Evolutionary conservation across 1,140 invertebrate genomes (phyloP).

Genomic region (Drosophila repleta): DNA sequence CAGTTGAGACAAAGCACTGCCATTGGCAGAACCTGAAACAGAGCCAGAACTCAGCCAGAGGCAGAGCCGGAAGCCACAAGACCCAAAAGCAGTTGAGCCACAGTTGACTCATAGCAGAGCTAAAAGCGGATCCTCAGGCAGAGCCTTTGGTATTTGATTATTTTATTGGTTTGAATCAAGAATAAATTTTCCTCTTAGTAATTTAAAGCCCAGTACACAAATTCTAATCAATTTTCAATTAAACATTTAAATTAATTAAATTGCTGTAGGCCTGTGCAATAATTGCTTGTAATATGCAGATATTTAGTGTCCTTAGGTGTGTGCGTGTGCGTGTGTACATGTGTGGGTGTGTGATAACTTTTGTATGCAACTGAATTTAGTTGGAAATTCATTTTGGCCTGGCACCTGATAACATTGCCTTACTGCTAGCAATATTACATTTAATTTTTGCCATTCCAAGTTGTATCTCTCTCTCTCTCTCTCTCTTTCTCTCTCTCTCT

Average conservation of each 20-base stretch:
- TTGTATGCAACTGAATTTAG: constrained; percentile 1
- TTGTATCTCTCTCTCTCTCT: constrained; percentile 13
- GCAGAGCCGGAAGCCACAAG: too few relatives aligned
- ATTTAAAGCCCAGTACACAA: not conserved
- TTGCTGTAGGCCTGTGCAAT: not conserved
- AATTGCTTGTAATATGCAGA: not conserved
- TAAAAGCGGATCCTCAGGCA: too few relatives aligned
- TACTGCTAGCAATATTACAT: constrained; percentile 37
- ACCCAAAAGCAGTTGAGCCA: too few relatives aligned
- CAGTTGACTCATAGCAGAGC: too few relatives aligned
- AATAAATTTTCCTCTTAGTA: not conserved
- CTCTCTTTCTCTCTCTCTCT: not conserved
- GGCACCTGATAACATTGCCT: constrained; percentile 15
- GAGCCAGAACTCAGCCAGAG: too few relatives aligned
- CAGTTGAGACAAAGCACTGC: too few relatives aligned
- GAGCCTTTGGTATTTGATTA: too few relatives aligned
- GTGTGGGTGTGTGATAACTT: not conserved
- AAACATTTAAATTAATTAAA: not conserved
- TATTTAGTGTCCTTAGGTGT: too few relatives aligned
- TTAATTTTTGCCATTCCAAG: constrained; percentile 37
- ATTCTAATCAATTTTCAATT: not conserved
- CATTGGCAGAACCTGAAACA: too few relatives aligned
- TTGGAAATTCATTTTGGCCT: not conserved
- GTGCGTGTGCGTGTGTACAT: not conserved
- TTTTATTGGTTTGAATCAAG: too few relatives aligned